Conservation (phyloP, 2,888 invertebrate genomes). For the Magallana nippona region DNA sequence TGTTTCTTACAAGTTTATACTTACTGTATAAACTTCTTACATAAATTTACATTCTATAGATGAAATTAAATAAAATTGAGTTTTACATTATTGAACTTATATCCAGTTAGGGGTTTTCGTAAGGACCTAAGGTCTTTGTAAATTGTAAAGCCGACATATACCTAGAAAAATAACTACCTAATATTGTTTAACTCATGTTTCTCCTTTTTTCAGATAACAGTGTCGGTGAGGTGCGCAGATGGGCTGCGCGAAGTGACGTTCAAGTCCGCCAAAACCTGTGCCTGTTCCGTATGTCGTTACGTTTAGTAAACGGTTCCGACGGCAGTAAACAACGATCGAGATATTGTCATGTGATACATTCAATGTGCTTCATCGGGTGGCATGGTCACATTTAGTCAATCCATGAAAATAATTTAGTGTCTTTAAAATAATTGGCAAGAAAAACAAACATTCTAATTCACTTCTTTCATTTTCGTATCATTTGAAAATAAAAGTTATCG, state of each 20-base stretch:
- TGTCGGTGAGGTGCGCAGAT: conserved; percentile 88
- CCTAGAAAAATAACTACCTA: no score
- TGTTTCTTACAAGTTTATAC: no score
- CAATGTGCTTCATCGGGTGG: not conserved
- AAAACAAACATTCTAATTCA: no score
- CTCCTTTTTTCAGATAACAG: conserved; percentile 84
- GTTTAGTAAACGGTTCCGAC: not conserved
- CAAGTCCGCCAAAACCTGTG: conserved; percentile 90
- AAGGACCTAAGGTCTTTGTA: no score
- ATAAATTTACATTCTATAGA: not conserved
- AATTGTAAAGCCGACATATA: no score
- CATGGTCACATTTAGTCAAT: no score
- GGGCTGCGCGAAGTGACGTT: conserved; percentile 89
- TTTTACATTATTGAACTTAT: no score
- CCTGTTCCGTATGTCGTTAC: conserved; percentile 83
- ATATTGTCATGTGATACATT: not conserved
- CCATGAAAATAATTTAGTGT: no score
- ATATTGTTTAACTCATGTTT: not conserved
- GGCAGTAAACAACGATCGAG: conserved; percentile 3
- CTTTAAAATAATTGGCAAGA: no score
- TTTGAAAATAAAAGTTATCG: no score
- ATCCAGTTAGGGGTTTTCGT: no score
- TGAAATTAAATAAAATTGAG: not conserved
- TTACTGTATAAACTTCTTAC: not conserved
- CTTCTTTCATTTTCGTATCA: no score